phyloP scores from a whole-genome alignment of 2,797 vertebrate species.

The Allobates femoralis region DNA sequence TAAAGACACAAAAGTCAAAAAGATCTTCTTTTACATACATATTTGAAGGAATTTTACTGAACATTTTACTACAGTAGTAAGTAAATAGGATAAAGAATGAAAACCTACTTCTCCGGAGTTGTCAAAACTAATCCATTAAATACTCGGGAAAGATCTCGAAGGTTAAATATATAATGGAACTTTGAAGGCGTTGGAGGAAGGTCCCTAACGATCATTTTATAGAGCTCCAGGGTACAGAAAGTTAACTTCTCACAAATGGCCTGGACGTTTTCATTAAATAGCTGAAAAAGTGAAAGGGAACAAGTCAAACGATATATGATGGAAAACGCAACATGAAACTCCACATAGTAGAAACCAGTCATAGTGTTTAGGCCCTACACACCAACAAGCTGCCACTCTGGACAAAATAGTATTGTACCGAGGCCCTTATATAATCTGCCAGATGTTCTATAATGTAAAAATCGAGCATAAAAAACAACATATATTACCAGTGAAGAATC shows the following conservation, averaged over 20 bases:
- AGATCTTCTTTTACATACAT: background rate
- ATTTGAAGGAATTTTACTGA: background rate
- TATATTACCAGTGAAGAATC: no score
- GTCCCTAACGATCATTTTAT: constrained; percentile 85
- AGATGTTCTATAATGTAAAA: no score
- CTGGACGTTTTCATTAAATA: constrained; percentile 80
- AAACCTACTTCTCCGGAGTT: constrained; percentile 83
- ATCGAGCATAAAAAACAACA: no score
- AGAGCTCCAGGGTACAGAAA: constrained; percentile 86
- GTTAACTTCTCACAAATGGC: constrained; percentile 84
- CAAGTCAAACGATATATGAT: background rate
- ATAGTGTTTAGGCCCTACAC: no score
- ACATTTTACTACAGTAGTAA: background rate
- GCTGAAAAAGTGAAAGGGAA: constrained; percentile 72
- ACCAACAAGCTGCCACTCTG: no score
- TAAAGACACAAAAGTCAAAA: background rate
- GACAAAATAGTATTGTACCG: no score
- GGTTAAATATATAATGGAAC: constrained; percentile 98
- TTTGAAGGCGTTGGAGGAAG: constrained; percentile 94
- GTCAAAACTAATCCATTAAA: constrained; percentile 89
- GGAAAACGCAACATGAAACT: no score
- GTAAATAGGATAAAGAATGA: background rate
- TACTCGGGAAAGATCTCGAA: constrained; percentile 91
- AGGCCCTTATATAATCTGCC: no score
- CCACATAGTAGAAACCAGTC: no score